Evolutionary conservation across 2,888 invertebrate genomes (phyloP).

Genomic region (Cephus nigrinus): DNA sequence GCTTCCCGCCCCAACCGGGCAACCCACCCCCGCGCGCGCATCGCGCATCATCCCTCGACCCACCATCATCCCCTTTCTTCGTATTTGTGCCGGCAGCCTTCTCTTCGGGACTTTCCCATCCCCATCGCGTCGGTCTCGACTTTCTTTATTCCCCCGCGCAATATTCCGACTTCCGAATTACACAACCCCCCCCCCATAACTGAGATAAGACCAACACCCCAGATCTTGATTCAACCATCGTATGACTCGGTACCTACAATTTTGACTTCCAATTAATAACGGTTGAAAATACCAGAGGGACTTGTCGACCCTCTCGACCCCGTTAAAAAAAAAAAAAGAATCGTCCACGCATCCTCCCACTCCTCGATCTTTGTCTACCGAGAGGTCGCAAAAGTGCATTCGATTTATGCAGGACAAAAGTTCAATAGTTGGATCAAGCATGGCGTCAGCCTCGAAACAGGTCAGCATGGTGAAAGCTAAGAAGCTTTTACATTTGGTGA

Average conservation of each 20-base stretch:
- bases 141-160: not conserved
- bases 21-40: constrained; percentile 20
- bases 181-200: no score
- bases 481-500: constrained; percentile 47
- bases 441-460: not conserved
- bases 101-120: not conserved
- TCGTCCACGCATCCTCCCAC: no score
- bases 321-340: no score
- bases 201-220: no score
- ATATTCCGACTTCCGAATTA: no score
- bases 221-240: no score
- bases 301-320: no score
- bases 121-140: no score
- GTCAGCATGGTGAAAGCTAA: constrained; percentile 19
- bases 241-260: no score
- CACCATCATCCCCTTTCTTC: constrained; percentile 11
- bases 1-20: constrained; percentile 32
- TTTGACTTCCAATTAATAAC: not conserved
- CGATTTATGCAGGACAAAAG: not conserved
- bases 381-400: not conserved
- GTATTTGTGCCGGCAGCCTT: not conserved
- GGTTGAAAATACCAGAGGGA: not conserved
- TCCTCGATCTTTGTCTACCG: not conserved
- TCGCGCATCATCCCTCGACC: no score
- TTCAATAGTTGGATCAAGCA: not conserved